A percentile compares a stretch with the other conserved stretches of the same genome.
phyloP scores from a whole-genome alignment of 2,888 invertebrate species.

The Mythimna vitellina region DNA sequence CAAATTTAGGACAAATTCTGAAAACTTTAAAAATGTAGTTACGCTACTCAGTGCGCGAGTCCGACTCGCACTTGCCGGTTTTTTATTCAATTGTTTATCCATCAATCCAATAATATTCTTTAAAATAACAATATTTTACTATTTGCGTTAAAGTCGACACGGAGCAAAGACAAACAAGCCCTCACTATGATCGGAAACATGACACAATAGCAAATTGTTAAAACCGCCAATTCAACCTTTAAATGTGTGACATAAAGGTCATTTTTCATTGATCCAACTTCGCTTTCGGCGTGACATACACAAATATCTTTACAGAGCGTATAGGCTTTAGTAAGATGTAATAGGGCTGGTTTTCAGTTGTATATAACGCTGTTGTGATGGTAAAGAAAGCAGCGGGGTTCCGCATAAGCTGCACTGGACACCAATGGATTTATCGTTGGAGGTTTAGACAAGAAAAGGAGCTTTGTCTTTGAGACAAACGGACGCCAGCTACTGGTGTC shows the following conservation, averaged over 20 bases:
- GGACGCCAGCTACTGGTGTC: slow-evolving; percentile 73
- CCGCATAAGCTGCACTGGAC: slow-evolving; percentile 82
- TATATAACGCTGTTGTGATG: slow-evolving; percentile 42
- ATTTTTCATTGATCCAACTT: slow-evolving; percentile 49
- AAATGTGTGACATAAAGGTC: slow-evolving; percentile 39
- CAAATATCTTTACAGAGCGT: slow-evolving; percentile 29
- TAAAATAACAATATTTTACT: slow-evolving; percentile 56
- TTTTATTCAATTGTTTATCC: background rate
- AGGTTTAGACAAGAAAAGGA: slow-evolving; percentile 83
- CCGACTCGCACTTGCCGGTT: too few relatives aligned
- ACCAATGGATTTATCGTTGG: slow-evolving; percentile 86
- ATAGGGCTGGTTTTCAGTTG: slow-evolving; percentile 41
- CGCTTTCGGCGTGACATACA: slow-evolving; percentile 53
- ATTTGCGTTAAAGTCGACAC: slow-evolving; percentile 66
- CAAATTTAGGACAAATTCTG: too few relatives aligned
- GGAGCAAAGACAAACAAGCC: slow-evolving; percentile 67
- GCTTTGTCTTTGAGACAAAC: slow-evolving; percentile 85
- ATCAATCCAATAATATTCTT: slow-evolving; percentile 15
- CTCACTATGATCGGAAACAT: slow-evolving; percentile 61
- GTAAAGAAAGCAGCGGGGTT: slow-evolving; percentile 65
- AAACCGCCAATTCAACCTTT: slow-evolving; percentile 46
- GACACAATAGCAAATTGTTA: slow-evolving; percentile 54
- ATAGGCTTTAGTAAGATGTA: slow-evolving; percentile 14
- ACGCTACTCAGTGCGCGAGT: too few relatives aligned
- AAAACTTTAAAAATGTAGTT: too few relatives aligned